Base-by-base conservation (phyloP, 2,888 invertebrate genomes). In the Cetonia aurata region DNA sequence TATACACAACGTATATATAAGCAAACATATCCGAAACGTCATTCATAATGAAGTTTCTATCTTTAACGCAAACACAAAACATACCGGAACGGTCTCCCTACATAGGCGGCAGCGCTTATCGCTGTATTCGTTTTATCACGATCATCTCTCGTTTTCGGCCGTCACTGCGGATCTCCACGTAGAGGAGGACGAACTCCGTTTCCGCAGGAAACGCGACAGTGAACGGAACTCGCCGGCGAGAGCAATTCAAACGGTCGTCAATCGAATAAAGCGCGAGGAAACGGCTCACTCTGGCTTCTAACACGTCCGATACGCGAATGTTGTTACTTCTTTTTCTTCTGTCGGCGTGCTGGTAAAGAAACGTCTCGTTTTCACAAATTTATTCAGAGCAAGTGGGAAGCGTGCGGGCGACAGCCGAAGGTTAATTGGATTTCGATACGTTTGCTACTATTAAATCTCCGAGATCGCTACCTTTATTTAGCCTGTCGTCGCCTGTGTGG, bases 331-430 rank as follows among this genome's bases (percentile, higher is more conserved):
- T 48, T 25, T 13, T 46, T n/a, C n/a, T 60, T 60, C 46, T 46
- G 48, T 10, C 9, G 37, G 10, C 37, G 37, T 37, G 37, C 37
- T 8, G 37, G 37, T 31, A 46, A 60, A 60, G 31, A 48, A 48
- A 60, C 31, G 46, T 31, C 37, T 37, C 44, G 44, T 59, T 59
- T 44, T 60, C 31, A 46, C 60, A 60, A 46, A 60, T 60, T 60
- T 60, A 60, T 60, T 60, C 60, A 4, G 31, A 46, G 31, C 48
- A 33, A 48, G 60, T 60, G 33, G 60, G 60, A 48, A 13, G 60
- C 25, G 25, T 37, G 46, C 46, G 31, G 46, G 60, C 31, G 59
- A 25, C 9, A 31, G 25, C 8, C 19, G 60, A 60, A 60, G 60
- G 60, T 48, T 60, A 60, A 56, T 52, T 52, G 52, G 19, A 52